Evolutionary conservation across 2,888 invertebrate species (phyloP).

Genomic region (Folsomia candida): DNA sequence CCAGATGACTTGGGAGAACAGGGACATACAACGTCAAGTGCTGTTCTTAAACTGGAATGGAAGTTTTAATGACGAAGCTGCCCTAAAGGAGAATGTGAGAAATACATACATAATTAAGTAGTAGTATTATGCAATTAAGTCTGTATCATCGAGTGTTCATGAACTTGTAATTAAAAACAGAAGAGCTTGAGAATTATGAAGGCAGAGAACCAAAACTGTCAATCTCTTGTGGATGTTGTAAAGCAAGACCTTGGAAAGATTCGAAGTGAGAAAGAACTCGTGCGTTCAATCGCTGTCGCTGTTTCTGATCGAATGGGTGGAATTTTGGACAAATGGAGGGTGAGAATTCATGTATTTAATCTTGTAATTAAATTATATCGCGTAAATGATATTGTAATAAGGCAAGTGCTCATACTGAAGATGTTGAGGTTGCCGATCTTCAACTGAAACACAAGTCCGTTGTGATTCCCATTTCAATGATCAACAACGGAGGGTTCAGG

Average conservation of each 20-base stretch:
- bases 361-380: background rate
- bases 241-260: conserved; percentile 14
- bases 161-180: conserved; percentile 9
- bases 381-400: background rate
- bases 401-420: conserved; percentile 36
- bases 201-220: conserved; percentile 14
- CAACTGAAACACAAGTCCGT: conserved; percentile 38
- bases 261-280: conserved; percentile 33
- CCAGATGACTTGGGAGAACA: conserved; percentile 25
- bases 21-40: conserved; percentile 17
- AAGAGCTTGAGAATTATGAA: conserved; percentile 22
- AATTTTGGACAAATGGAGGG: conserved; percentile 43
- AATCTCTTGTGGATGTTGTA: conserved; percentile 9
- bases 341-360: background rate
- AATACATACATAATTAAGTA: too few species aligned
- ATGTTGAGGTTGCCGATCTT: conserved; percentile 41
- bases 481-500: conserved; percentile 40
- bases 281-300: conserved; percentile 34
- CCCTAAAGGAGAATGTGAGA: conserved; percentile 28
- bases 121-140: too few species aligned
- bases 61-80: background rate
- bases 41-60: conserved; percentile 23
- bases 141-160: conserved; percentile 1
- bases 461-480: conserved; percentile 42
- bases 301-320: conserved; percentile 43